Conservation (phyloP, 2,888 invertebrate species). For the Eudemis profundana region DNA sequence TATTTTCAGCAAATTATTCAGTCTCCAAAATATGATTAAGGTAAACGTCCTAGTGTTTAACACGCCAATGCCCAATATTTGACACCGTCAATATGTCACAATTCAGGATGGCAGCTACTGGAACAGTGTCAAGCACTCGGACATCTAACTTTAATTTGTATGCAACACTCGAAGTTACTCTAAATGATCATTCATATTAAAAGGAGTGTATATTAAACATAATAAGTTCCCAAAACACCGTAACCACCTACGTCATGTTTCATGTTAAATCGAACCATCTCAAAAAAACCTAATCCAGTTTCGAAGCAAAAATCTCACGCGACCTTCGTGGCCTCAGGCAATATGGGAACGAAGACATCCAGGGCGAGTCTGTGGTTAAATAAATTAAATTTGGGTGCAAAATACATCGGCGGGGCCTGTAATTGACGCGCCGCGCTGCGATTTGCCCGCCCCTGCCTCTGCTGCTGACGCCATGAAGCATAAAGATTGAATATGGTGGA, state of each 20-base stretch:
- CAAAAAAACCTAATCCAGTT: constrained; percentile 20
- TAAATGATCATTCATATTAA: no score
- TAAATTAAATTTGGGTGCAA: constrained; percentile 73
- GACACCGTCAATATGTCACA: no score
- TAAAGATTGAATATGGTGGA: constrained; percentile 46
- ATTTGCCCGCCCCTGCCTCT: constrained; percentile 33
- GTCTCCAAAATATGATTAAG: no score
- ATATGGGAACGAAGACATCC: constrained; percentile 42
- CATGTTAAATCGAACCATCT: neutral
- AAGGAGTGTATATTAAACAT: neutral
- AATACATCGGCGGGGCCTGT: constrained; percentile 63
- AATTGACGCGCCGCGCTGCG: constrained; percentile 60
- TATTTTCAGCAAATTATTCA: no score
- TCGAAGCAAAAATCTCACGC: constrained; percentile 25
- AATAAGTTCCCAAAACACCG: neutral
- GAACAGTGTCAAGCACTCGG: no score
- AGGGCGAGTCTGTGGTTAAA: constrained; percentile 57
- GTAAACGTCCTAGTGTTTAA: no score
- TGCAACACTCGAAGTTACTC: no score
- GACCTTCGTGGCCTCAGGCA: constrained; percentile 31
- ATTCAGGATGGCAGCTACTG: no score
- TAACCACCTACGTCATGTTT: neutral
- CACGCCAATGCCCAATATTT: no score
- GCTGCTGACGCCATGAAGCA: constrained; percentile 11
- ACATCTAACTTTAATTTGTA: no score